Evolutionary conservation across 1,140 invertebrate species (phyloP), one percentile per base, ranked within the genome.

Genomic region (Drosophila saltans): DNA sequence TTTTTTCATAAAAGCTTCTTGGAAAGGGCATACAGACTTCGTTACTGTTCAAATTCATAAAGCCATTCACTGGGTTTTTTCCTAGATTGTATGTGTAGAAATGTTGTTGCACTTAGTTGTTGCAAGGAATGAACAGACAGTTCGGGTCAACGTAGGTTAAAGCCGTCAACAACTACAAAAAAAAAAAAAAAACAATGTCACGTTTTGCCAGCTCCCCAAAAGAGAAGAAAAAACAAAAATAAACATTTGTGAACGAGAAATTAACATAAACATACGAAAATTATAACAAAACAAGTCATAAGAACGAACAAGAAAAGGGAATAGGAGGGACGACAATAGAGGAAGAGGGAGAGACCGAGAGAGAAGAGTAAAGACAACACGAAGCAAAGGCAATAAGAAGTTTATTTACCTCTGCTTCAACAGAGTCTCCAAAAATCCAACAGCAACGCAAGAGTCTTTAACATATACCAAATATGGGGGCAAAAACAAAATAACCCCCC

Each of bases 101-200:
- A 21, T 33, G 66, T n/a, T 40, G 48, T 21, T 56, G 48, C 5
- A 40, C 24, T 30, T 43, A 9, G 41, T 16, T 41, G 59, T 21
- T 56, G 41, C 41, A 36, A 52, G 57, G 21, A 21, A 59, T 57
- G 43, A 63, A 41, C 61, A 63, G 36, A 36, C 30, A 10, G 21
- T n/a, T n/a, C 73, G 21, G 75, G 75, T 78, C 75, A 78, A 33
- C 75, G 66, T 62, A 68, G 75, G 74, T 78, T 77, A 78, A 78
- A 78, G 75, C 67, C 61, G 63, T 78, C 66, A 72, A 58, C 61
- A 69, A 28, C 61, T 59, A 57, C 61, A 40, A 64, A 45, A 21
- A 21, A 2, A 36, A 30, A 1, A 30, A 4, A 36, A 70, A 77
- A 77, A 76, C 66, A 56, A 77, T 76, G 75, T 76, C 75, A 76